phyloP scores from a whole-genome alignment of 2,888 invertebrate species.

The Agonopterix subpropinquella region DNA sequence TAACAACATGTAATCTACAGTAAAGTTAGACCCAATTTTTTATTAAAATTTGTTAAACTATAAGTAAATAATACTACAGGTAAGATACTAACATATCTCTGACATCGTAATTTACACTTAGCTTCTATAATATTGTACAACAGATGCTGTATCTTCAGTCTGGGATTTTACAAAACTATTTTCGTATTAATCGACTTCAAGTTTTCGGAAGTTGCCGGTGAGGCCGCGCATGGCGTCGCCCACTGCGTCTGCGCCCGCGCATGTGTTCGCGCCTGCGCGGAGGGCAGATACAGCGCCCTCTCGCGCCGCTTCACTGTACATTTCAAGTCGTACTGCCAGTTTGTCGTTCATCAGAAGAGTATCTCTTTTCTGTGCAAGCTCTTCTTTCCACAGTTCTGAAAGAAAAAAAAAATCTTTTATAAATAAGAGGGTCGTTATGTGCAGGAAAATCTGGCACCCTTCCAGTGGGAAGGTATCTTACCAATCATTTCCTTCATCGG shows the following conservation, averaged over 20 bases:
- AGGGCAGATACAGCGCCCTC: constrained; percentile 86
- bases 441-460: no score
- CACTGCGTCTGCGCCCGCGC: constrained; percentile 79
- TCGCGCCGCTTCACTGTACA: constrained; percentile 82
- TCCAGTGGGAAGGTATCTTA: constrained; percentile 35
- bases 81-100: background rate
- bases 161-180: background rate
- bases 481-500: constrained; percentile 90
- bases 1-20: no score
- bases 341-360: constrained; percentile 80
- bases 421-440: background rate
- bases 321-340: constrained; percentile 80
- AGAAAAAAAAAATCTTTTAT: constrained; percentile 4
- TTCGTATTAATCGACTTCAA: constrained; percentile 80
- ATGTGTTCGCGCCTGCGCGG: constrained; percentile 71
- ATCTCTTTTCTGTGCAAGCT: constrained; percentile 76
- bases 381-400: constrained; percentile 82
- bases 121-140: background rate
- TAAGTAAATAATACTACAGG: background rate
- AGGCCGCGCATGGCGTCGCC: constrained; percentile 82
- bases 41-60: no score
- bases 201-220: constrained; percentile 85
- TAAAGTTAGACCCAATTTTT: background rate
- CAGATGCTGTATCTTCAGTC: constrained; percentile 4
- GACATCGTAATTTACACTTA: background rate